Conservation (phyloP, 2,888 invertebrate genomes). For the Notodonta dromedarius region DNA sequence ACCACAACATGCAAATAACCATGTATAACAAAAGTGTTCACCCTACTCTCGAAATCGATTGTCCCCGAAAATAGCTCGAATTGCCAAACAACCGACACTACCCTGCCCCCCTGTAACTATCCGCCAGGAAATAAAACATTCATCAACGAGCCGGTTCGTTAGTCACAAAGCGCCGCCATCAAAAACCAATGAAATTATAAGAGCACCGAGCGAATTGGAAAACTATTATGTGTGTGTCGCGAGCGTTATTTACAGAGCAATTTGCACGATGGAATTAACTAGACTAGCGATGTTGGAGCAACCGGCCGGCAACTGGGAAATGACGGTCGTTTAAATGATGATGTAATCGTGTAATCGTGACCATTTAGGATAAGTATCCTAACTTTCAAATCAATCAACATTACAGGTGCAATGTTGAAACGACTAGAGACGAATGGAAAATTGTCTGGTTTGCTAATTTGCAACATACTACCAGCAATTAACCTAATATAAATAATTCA, state of each 20-base stretch:
- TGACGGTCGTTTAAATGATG: neutral
- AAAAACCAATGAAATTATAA: constrained; percentile 47
- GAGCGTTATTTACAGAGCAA: constrained; percentile 43
- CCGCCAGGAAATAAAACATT: constrained; percentile 37
- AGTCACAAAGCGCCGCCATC: constrained; percentile 39
- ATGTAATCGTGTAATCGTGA: neutral
- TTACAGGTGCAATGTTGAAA: too few relatives aligned
- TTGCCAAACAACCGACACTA: neutral
- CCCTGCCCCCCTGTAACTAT: neutral
- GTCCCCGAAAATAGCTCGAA: neutral
- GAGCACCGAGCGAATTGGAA: constrained; percentile 41
- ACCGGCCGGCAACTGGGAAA: constrained; percentile 34
- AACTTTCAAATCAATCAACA: too few relatives aligned
- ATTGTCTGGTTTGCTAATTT: too few relatives aligned
- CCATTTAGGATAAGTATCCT: neutral
- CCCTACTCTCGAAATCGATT: neutral
- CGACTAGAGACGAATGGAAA: too few relatives aligned
- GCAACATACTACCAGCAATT: too few relatives aligned
- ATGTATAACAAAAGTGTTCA: neutral
- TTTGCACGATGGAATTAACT: constrained; percentile 44
- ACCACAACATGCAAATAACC: neutral
- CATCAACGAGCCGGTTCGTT: constrained; percentile 38
- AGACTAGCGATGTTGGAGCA: constrained; percentile 31
- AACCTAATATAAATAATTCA: too few relatives aligned
- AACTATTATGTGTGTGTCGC: constrained; percentile 42